Percentiles rank a stretch among this genome's conserved stretches.
These are phyloP conservation scores for Rattus norvegicus DNA, from an alignment of 2,113 vertebrate species.

Conservation along the genomic window DNA sequence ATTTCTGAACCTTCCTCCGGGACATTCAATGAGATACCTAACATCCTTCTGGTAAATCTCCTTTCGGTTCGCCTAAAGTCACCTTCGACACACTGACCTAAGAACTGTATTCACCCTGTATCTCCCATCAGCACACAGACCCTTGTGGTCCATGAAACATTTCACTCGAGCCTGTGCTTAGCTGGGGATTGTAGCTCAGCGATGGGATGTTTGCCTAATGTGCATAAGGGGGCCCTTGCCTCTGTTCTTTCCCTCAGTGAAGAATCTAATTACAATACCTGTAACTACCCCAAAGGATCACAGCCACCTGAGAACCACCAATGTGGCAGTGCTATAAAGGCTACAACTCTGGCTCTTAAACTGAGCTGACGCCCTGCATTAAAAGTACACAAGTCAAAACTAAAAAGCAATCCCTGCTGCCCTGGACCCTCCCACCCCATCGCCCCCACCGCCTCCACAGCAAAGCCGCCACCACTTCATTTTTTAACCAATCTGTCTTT, in stretches of 20 bases:
- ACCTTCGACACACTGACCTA: neutral
- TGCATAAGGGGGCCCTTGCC: neutral
- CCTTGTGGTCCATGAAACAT: neutral
- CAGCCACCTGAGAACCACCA: neutral
- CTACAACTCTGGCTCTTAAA: neutral
- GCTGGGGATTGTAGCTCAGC: neutral
- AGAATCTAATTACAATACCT: conserved; percentile 17
- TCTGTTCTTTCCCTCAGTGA: neutral
- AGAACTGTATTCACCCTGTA: neutral
- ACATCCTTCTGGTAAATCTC: neutral
- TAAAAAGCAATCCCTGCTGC: neutral
- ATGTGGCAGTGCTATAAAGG: neutral
- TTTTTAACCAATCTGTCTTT: neutral
- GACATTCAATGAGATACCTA: neutral
- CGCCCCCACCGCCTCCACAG: neutral
- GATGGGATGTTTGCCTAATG: neutral
- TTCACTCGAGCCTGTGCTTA: neutral
- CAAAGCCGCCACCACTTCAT: neutral
- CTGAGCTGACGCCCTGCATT: neutral
- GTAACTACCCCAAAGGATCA: neutral
- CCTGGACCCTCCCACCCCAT: neutral
- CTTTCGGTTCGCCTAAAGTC: conserved; percentile 32
- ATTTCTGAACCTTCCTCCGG: neutral
- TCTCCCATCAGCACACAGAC: neutral
- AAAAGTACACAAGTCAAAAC: conserved; percentile 7